Evolutionary conservation across 2,113 vertebrate genomes (phyloP).

Genomic region (Turdus rufiventris): DNA sequence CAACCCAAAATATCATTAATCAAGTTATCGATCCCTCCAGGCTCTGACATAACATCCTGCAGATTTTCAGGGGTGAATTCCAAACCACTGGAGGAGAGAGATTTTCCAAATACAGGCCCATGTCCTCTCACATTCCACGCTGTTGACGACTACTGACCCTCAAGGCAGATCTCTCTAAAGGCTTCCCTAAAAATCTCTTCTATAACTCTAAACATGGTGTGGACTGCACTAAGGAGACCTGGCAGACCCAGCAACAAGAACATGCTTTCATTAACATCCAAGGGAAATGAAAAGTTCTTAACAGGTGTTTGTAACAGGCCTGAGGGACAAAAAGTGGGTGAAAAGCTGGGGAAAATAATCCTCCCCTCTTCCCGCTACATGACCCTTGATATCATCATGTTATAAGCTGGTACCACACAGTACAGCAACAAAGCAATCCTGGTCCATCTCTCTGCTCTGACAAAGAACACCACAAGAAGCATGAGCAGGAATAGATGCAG

Average conservation of each 20-base stretch:
- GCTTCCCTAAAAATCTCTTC: not conserved
- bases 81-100: not conserved
- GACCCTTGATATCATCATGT: too few species aligned
- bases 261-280: not conserved
- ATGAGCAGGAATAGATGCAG: not conserved
- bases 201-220: not conserved
- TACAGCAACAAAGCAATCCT: not conserved
- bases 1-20: not conserved
- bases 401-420: not conserved
- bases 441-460: not conserved
- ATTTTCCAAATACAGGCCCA: not conserved
- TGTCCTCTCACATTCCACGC: not conserved
- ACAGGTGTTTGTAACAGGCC: not conserved
- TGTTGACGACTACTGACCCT: not conserved
- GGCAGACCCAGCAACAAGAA: not conserved
- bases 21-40: fast-evolving
- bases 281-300: not conserved
- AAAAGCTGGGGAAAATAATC: not conserved
- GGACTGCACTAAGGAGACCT: not conserved
- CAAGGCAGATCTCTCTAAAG: not conserved
- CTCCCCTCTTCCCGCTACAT: not conserved
- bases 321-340: not conserved
- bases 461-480: not conserved
- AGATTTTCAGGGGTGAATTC: not conserved
- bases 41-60: not conserved